A percentile compares a stretch with the other conserved stretches of the same genome.
phyloP scores from a whole-genome alignment of 2,888 invertebrate genomes.

The Charanyca ferruginea region DNA sequence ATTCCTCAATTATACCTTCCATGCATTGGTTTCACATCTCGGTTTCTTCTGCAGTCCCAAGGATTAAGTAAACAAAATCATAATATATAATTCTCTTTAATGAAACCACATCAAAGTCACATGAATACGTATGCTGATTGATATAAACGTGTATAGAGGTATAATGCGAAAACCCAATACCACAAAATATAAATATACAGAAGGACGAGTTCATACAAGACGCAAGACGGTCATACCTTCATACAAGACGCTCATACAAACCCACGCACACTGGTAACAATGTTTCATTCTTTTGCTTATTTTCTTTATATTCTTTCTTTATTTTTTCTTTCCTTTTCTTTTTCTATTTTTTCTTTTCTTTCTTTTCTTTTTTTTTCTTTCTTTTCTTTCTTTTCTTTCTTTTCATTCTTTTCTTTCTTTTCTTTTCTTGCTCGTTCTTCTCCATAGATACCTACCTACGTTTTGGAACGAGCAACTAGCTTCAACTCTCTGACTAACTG shows the following conservation, averaged over 20 bases:
- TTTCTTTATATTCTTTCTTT: no score
- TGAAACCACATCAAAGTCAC: constrained; percentile 30
- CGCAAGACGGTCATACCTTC: no score
- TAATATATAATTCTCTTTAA: constrained; percentile 5
- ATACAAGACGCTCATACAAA: background rate
- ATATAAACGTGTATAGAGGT: constrained; percentile 6
- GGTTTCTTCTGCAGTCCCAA: background rate
- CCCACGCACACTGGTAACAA: background rate
- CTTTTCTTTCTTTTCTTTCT: background rate
- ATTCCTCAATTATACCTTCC: background rate
- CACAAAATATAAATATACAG: constrained; percentile 4
- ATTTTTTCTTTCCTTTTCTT: no score
- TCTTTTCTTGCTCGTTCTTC: no score
- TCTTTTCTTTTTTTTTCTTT: no score
- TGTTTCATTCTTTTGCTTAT: no score
- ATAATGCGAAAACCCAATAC: constrained; percentile 10
- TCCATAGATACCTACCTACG: no score
- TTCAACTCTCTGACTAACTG: no score
- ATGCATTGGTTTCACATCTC: background rate
- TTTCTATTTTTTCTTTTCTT: no score
- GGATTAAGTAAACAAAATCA: constrained; percentile 17
- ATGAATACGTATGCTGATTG: constrained; percentile 14
- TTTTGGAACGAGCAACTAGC: no score
- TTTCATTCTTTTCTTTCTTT: no score
- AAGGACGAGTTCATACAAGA: no score